These are phyloP conservation scores for Melitaea athalia DNA, from an alignment of 2,888 invertebrate species.

Conservation along the genomic window DNA sequence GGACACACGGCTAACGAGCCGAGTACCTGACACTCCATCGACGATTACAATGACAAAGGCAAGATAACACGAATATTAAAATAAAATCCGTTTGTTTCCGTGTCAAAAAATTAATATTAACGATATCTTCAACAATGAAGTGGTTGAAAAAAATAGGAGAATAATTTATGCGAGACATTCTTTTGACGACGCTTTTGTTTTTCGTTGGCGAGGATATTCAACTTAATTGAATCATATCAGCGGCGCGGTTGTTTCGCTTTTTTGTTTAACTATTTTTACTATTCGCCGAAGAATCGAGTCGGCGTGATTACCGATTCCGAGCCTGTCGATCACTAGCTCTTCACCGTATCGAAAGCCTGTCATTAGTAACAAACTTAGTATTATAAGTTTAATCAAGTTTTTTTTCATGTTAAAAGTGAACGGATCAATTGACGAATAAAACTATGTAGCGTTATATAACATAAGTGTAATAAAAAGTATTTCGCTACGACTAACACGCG, in stretches of 20 bases:
- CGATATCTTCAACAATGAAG: conserved; percentile 79
- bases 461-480: conserved; percentile 36
- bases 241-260: conserved; percentile 21
- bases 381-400: conserved; percentile 31
- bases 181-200: conserved; percentile 77
- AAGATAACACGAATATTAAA: conserved; percentile 72
- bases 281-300: conserved; percentile 7
- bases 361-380: conserved; percentile 16
- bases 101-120: conserved; percentile 82
- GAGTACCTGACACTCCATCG: conserved; percentile 18
- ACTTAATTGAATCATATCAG: conserved; percentile 60
- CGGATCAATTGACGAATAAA: conserved; percentile 8
- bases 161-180: conserved; percentile 79
- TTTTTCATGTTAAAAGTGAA: conserved; percentile 28
- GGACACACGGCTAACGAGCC: conserved; percentile 26
- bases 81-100: conserved; percentile 68
- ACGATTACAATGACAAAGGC: conserved; percentile 78
- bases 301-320: conserved; percentile 35
- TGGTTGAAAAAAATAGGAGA: conserved; percentile 65
- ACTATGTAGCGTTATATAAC: conserved; percentile 6
- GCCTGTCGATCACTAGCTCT: conserved; percentile 34
- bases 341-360: conserved; percentile 35
- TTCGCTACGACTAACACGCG: conserved; percentile 35
- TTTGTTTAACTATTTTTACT: conserved; percentile 5
- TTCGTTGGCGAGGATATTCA: conserved; percentile 62